Percentiles rank a stretch among this genome's conserved stretches.
These are phyloP conservation scores for Acheta domesticus DNA, from an alignment of 2,888 invertebrate genomes.

Conservation along the genomic window DNA sequence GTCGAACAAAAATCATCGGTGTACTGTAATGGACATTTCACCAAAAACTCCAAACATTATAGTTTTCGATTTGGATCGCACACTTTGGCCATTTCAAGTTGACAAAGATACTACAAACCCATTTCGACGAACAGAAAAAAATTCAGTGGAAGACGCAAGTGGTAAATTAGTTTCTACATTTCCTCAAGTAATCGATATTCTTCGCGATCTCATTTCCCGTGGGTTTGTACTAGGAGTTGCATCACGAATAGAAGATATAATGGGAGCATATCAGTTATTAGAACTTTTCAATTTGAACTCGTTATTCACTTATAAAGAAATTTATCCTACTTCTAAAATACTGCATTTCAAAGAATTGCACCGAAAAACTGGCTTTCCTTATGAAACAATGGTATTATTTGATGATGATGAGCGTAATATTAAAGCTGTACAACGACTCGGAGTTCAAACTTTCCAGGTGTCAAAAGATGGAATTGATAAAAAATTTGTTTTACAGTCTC, in stretches of 20 bases:
- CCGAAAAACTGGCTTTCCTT: conserved; percentile 33
- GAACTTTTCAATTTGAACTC: conserved; percentile 39
- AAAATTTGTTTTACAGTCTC: conserved; percentile 3
- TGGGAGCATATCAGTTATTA: conserved; percentile 40
- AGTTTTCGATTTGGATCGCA: conserved; percentile 38
- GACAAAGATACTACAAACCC: conserved; percentile 37
- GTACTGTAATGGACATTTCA: not conserved
- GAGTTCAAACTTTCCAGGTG: conserved; percentile 39
- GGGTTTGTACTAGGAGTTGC: conserved; percentile 39
- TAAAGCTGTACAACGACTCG: conserved; percentile 38
- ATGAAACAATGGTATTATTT: conserved; percentile 37
- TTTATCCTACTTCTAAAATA: conserved; percentile 40
- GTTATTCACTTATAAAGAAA: conserved; percentile 40
- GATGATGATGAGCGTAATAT: conserved; percentile 38
- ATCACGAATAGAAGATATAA: conserved; percentile 40
- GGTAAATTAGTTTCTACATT: conserved; percentile 36
- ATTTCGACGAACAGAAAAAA: conserved; percentile 29
- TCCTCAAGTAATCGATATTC: conserved; percentile 34
- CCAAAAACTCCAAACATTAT: conserved; percentile 28
- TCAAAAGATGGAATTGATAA: conserved; percentile 22
- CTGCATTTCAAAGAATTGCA: conserved; percentile 39
- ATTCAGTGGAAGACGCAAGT: conserved; percentile 36
- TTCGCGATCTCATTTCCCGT: conserved; percentile 32
- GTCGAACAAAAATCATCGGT: not conserved
- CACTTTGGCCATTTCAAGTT: conserved; percentile 41